Evolutionary conservation across 2,888 invertebrate species (phyloP), one percentile per base, ranked within the genome.

Genomic region (Balanococcus diminutus): DNA sequence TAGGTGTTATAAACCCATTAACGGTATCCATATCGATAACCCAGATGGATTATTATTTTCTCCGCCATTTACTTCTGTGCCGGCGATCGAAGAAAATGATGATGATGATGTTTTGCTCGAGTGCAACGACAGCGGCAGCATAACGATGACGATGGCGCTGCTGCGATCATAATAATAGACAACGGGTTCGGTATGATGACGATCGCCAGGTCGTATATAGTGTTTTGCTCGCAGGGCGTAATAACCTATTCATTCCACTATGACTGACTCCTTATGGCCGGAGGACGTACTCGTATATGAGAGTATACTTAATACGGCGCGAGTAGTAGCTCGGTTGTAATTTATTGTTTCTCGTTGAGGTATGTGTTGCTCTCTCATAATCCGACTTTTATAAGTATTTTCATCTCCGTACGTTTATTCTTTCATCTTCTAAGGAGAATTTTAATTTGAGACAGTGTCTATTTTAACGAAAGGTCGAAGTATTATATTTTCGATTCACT

Each of bases 241-340:
- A 79, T 36, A 79, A 79, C 19, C 32, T 79, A 79, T 79, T 79
- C 75, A 79, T 79, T 67, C 75, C 32, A n/a, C 19, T n/a, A 28
- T 79, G 75, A 79, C 75, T 32, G 75, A 36, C 36, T 79, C 75
- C 75, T 28, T n/a, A 79, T 79, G 36, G 19, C 31, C 36, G 75
- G 19, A 36, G 75, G 75, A 36, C 19, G 75, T 25, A 36, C 28
- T 19, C 4, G 22, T 61, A 11, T 61, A n/a, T 25, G 22, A 14
- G 31, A 72, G 72, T 31, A 31, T 16, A 31, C 67, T 67, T 56
- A 56, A 36, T 36, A 36, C 8, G 1, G 11, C 11, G 14, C 42
- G 56, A 22, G 56, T 19, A 56, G 67, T 67, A 67, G 67, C 67
- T 67, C 9, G 67, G 28, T n/a, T 28, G 67, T 67, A 67, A 67